phyloP scores from a whole-genome alignment of 2,797 vertebrate genomes.

The Hippopotamyrus pictus region DNA sequence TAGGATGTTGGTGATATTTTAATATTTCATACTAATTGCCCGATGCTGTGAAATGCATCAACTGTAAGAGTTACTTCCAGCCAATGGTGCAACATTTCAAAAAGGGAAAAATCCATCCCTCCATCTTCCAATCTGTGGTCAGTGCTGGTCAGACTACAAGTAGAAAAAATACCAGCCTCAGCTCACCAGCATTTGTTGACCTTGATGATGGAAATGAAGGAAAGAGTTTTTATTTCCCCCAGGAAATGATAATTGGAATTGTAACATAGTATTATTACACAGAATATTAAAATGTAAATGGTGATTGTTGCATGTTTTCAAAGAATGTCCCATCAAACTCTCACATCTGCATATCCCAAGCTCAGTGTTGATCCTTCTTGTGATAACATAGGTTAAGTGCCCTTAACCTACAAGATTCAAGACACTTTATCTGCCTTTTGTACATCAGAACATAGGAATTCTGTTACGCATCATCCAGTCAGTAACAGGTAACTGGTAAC shows the following conservation, averaged over 20 bases:
- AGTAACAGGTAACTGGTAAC: neutral
- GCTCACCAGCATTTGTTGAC: neutral
- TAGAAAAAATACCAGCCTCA: neutral
- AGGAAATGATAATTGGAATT: neutral
- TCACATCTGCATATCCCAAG: neutral
- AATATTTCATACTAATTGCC: neutral
- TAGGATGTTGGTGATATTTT: neutral
- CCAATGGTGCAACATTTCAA: neutral
- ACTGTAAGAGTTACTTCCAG: neutral
- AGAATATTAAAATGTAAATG: neutral
- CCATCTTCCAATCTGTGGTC: neutral
- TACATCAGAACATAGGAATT: neutral
- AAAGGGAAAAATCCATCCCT: neutral
- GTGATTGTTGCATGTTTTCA: neutral
- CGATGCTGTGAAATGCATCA: neutral
- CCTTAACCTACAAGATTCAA: neutral
- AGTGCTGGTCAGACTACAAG: neutral
- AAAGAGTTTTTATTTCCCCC: neutral
- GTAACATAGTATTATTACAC: neutral
- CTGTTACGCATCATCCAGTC: neutral
- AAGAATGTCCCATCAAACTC: neutral
- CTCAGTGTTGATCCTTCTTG: neutral
- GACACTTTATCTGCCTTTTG: neutral
- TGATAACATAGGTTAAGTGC: neutral
- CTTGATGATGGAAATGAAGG: neutral